Evolutionary conservation across 2,113 vertebrate genomes (phyloP).

Genomic region (Neopipo cinnamomea): DNA sequence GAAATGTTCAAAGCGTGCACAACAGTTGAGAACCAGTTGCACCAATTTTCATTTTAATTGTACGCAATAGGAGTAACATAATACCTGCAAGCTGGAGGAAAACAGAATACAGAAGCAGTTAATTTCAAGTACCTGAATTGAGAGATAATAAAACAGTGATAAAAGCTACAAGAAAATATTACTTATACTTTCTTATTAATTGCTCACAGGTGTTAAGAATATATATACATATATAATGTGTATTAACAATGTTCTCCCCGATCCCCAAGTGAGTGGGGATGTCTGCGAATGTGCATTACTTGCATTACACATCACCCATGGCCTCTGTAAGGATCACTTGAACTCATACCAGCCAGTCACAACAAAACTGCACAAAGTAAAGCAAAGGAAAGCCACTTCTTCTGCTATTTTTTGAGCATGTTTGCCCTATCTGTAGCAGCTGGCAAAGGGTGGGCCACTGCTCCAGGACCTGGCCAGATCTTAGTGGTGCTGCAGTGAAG

Average conservation of each 20-base stretch:
- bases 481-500: accelerated
- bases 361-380: neutral
- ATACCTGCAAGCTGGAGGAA: neutral
- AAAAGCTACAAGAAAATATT: neutral
- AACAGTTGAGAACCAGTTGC: neutral
- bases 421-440: neutral
- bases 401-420: neutral
- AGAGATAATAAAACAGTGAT: neutral
- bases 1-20: neutral
- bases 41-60: neutral
- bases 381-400: neutral
- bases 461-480: neutral
- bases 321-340: neutral
- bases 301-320: neutral
- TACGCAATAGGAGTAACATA: neutral
- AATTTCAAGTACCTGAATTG: neutral
- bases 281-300: neutral
- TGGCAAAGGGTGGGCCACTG: neutral
- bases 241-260: neutral
- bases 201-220: neutral
- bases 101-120: neutral
- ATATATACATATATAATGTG: neutral
- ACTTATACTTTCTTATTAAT: neutral
- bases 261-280: neutral
- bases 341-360: neutral